Conservation (phyloP, 2,888 invertebrate species). For the Sphaeridia pumilis region DNA sequence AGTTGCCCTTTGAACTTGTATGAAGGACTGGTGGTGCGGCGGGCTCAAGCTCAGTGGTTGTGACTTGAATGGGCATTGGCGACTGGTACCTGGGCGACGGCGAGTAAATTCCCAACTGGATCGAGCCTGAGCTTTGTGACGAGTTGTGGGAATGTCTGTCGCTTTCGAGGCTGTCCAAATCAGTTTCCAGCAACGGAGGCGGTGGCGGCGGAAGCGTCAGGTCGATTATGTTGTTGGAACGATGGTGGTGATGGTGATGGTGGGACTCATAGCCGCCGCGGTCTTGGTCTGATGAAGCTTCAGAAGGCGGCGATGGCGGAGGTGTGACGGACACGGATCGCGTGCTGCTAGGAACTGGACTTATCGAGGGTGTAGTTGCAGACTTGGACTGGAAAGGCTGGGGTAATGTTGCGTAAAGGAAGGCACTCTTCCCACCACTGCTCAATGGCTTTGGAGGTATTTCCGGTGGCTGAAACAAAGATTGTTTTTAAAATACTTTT, state of each 20-base stretch:
- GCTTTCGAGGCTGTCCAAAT: constrained; percentile 1
- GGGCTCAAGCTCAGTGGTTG: neutral
- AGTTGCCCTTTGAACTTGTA: too few species aligned
- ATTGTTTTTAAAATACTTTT: neutral
- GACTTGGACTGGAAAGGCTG: constrained; percentile 7
- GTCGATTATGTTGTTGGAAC: neutral
- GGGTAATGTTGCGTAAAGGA: constrained; percentile 11
- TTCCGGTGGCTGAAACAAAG: constrained; percentile 7
- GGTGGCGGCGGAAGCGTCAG: neutral
- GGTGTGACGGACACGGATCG: constrained; percentile 1
- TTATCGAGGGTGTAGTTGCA: neutral
- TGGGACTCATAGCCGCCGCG: neutral
- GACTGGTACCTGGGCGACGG: neutral
- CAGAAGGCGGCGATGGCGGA: neutral
- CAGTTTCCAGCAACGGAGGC: constrained; percentile 3
- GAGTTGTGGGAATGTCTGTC: constrained; percentile 1
- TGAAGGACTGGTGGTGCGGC: neutral
- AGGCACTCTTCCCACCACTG: neutral
- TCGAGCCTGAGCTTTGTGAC: neutral
- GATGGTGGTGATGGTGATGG: neutral
- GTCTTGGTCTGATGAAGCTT: neutral
- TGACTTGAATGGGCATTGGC: neutral
- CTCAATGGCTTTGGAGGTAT: constrained; percentile 4
- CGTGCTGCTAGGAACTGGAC: constrained; percentile 1
- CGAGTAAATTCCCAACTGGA: neutral